Percentiles rank a stretch among this genome's conserved stretches.
Conservation (phyloP, 2,888 invertebrate genomes). For the Erpobdella octoculata region DNA sequence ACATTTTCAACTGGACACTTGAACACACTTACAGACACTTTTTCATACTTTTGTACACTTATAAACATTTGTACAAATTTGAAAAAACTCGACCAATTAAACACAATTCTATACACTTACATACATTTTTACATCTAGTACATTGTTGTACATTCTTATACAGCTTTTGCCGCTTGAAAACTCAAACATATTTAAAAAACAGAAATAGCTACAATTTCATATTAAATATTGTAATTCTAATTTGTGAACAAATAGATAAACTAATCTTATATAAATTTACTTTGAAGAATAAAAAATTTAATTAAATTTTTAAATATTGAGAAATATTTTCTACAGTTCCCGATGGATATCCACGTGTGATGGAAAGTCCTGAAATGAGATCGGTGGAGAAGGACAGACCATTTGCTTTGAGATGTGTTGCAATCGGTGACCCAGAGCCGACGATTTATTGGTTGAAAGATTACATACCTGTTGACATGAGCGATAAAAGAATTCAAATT, state of each 20-base stretch:
- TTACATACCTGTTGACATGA: constrained; percentile 68
- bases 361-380: constrained; percentile 77
- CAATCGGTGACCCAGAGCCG: constrained; percentile 70
- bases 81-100: too few species aligned
- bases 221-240: not conserved
- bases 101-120: too few species aligned
- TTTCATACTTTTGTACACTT: too few species aligned
- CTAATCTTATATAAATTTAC: not conserved
- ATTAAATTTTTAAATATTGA: not conserved
- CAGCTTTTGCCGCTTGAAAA: not conserved
- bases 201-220: not conserved
- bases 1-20: too few species aligned
- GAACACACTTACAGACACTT: too few species aligned
- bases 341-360: constrained; percentile 80
- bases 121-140: too few species aligned
- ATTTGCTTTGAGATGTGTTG: constrained; percentile 79
- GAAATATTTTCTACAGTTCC: constrained; percentile 60
- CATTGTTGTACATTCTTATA: too few species aligned
- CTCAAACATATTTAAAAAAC: not conserved
- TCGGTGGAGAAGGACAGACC: constrained; percentile 92
- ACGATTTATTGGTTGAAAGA: constrained; percentile 88
- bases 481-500: constrained; percentile 45
- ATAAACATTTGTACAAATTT: too few species aligned
- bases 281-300: not conserved
- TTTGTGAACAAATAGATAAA: not conserved